Evolutionary conservation across 2,113 vertebrate species (phyloP).

Genomic region (Mus musculus): DNA sequence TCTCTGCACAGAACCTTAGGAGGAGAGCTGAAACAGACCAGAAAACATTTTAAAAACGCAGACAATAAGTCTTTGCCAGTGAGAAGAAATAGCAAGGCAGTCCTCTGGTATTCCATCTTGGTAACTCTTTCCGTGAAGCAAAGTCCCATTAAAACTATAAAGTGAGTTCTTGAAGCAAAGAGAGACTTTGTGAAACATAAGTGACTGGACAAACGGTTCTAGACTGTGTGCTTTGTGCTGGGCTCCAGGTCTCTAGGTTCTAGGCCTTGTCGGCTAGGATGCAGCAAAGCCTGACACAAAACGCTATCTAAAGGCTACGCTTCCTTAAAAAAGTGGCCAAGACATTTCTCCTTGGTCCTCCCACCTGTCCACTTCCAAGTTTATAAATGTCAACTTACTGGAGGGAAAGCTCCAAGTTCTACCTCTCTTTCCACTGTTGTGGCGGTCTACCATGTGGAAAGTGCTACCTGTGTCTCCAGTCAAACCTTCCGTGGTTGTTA

Average conservation of each 20-base stretch:
- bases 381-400: background rate
- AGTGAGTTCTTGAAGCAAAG: background rate
- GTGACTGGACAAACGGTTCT: background rate
- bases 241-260: background rate
- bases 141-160: background rate
- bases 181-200: background rate
- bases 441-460: background rate
- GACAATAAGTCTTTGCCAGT: background rate
- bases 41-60: background rate
- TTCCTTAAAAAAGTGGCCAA: background rate
- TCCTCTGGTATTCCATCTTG: background rate
- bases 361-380: background rate
- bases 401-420: background rate
- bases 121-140: background rate
- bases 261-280: background rate
- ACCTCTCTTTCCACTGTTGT: background rate
- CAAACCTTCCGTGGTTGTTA: background rate
- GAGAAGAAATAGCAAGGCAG: slow-evolving; percentile 16
- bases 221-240: too few relatives aligned
- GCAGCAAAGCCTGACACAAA: background rate
- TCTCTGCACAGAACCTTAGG: background rate
- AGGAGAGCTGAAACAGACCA: background rate
- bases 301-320: background rate
- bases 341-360: background rate
- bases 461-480: background rate